Evolutionary conservation across 2,797 vertebrate genomes (phyloP).

Genomic region (Periparus ater): DNA sequence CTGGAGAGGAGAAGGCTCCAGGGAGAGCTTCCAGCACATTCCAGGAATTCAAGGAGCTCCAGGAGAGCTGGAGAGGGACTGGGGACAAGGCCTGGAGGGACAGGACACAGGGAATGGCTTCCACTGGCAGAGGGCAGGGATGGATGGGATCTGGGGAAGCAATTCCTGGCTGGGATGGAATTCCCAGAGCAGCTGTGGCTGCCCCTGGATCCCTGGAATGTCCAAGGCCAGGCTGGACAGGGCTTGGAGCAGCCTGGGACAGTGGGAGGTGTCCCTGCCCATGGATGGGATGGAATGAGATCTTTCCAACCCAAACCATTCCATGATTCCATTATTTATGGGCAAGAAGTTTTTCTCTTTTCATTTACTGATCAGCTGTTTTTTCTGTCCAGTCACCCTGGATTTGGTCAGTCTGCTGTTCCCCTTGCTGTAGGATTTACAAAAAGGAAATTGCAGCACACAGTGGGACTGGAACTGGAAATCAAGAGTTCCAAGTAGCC

Average conservation of each 20-base stretch:
- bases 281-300: background rate
- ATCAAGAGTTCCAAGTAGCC: too few relatives aligned
- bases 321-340: background rate
- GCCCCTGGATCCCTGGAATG: background rate
- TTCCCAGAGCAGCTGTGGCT: background rate
- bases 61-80: background rate
- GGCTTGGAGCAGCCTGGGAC: rapidly evolving
- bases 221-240: background rate
- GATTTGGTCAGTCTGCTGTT: background rate
- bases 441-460: background rate
- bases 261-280: background rate
- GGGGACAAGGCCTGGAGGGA: background rate
- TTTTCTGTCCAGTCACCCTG: too few relatives aligned
- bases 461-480: background rate
- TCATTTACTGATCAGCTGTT: background rate
- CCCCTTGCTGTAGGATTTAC: background rate
- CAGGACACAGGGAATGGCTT: background rate
- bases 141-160: background rate
- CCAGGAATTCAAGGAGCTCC: background rate
- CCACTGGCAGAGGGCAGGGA: background rate
- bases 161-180: background rate
- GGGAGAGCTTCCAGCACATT: background rate
- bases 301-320: background rate
- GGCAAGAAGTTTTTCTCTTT: background rate
- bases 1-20: background rate